Evolutionary conservation across 2,888 invertebrate genomes (phyloP).

Genomic region (Metalampra italica): DNA sequence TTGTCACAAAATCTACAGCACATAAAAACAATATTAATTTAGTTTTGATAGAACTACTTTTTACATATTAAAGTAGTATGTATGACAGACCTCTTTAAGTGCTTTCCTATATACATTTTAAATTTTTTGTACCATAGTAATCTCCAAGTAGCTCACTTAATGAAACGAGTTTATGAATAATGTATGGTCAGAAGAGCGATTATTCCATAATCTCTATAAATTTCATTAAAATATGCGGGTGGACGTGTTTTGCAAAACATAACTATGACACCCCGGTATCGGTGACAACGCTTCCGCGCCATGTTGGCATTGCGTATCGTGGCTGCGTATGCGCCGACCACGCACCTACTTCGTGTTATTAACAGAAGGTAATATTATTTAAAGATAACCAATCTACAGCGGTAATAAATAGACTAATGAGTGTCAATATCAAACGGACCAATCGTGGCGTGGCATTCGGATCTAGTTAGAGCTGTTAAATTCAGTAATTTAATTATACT

Average conservation of each 20-base stretch:
- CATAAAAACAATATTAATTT: too few relatives aligned
- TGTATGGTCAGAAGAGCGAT: slow-evolving; percentile 25
- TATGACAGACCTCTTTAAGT: too few relatives aligned
- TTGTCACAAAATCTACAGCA: too few relatives aligned
- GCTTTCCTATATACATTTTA: too few relatives aligned
- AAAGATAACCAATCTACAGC: slow-evolving; percentile 64
- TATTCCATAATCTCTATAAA: slow-evolving; percentile 29
- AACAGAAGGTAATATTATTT: slow-evolving; percentile 59
- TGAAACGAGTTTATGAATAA: slow-evolving; percentile 38
- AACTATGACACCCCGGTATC: slow-evolving; percentile 16
- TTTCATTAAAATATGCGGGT: slow-evolving; percentile 25
- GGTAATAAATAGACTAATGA: slow-evolving; percentile 71
- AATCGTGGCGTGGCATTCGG: slow-evolving; percentile 34
- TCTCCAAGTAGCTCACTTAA: slow-evolving; percentile 12
- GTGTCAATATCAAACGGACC: slow-evolving; percentile 64
- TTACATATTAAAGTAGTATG: too few relatives aligned
- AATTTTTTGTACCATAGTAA: too few relatives aligned
- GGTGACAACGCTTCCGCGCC: slow-evolving; percentile 28
- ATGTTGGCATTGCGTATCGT: slow-evolving; percentile 41
- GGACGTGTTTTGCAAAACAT: slow-evolving; percentile 17
- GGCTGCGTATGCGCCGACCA: slow-evolving; percentile 15
- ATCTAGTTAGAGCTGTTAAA: slow-evolving; percentile 39
- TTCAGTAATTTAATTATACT: slow-evolving; percentile 14
- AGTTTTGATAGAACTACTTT: too few relatives aligned
- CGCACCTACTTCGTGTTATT: slow-evolving; percentile 43